Evolutionary conservation across 2,888 invertebrate genomes (phyloP), one percentile per base, ranked within the genome.

Genomic region (Melinaea marsaeus): DNA sequence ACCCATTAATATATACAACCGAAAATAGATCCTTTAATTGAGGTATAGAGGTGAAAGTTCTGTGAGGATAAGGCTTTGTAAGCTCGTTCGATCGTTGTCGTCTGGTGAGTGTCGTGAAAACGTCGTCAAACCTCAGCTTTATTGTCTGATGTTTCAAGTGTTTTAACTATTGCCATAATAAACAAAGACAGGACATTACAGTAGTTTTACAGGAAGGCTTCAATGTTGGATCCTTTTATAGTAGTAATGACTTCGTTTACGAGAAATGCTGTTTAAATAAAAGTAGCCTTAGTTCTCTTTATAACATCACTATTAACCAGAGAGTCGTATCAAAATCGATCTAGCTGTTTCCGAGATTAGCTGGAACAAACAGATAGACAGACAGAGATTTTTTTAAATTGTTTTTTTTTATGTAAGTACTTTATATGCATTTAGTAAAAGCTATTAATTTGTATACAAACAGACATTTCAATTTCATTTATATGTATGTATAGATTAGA

Each of bases 81-180:
- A 57, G 22, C 42, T 58, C 34, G 54, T 37, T 57, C 57, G 60
- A 54, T 48, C 55, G 60, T 62, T 48, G 9, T 51, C 62, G 63
- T 61, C 60, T 68, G 63, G 62, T 58, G 58, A 66, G 63, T 61
- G 67, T 67, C 65, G 63, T 61, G 65, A 67, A 63, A 67, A 63
- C 42, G 65, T 66, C 61, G 58, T 68, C 67, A 68, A 63, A 63
- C 46, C 62, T 37, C 62, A 54, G 62, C 62, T 65, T 67, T 68
- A 65, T 65, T 64, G 62, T 66, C 22, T 62, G 65, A n/a, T 55
- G 62, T 56, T 59, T 61, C 13, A 63, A 65, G 61, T 63, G 63
- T 63, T 67, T 67, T 67, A 63, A 63, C 45, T 63, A 46, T 54
- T 42, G 61, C 61, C 58, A 58, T 58, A 42, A 9, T 54, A 55